Base-by-base conservation (phyloP, 2,113 vertebrate species). In the Bombycilla garrulus region DNA sequence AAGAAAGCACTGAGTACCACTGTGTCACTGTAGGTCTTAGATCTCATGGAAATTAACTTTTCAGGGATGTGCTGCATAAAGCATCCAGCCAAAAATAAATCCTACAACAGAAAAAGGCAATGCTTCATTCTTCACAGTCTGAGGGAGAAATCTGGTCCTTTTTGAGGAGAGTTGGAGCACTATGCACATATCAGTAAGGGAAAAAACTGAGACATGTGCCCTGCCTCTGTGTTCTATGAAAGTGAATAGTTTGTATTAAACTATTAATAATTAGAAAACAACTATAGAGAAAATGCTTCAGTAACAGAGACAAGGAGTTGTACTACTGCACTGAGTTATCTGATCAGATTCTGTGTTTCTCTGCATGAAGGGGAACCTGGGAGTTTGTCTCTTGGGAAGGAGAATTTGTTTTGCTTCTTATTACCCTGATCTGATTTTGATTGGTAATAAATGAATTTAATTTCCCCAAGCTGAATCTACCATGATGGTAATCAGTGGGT, bases 281-380 rank as follows among this genome's bases (percentile, higher is more conserved):
- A 5, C 35, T 71, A 10, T 31, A 40, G 51, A 71, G 62, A 19
- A 82, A 29, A 40, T 23, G 21, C 29, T 26, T 71, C 21, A 33
- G 24, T 66, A 79, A 23, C 47, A 61, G 57, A 76, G 60, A 54
- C n/a, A 48, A 23, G 60, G 78, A 56, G n/a, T 51, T 85, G 16
- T 8, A 4, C 29, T 44, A 18, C 3, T 0, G 12, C 33, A 25
- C 26, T 74, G 12, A 38, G 36, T 38, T 81, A 21, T 42, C 64
- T 54, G 42, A 4, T 48, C 0, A 0, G 15, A 45, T 88, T 57
- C 47, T 79, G 35, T 2, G 1, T 12, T 61, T 40, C 54, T 90
- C 13, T 60, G 62, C 7, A 1, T 44, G 28, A 71, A 54, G 26
- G 9, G 56, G 21, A 69, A 24, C 40, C 72, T 64, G 38, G 35